phyloP scores from a whole-genome alignment of 1,140 invertebrate species.

The Eufriesea mexicana region DNA sequence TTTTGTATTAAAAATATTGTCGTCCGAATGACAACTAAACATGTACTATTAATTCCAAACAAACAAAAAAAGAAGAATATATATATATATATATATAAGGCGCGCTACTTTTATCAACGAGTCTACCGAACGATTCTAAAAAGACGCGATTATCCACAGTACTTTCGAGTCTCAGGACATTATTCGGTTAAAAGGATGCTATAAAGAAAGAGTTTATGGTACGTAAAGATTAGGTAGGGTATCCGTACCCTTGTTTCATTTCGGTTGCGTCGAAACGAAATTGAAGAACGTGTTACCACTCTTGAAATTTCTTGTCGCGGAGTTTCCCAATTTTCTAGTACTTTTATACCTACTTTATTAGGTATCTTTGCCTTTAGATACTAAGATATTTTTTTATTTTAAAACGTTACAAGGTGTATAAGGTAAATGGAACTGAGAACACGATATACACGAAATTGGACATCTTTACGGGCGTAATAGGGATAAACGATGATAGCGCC shows the following conservation, averaged over 20 bases:
- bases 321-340: conserved; percentile 22
- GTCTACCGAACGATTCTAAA: not conserved
- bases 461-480: conserved; percentile 24
- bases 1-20: too few relatives aligned
- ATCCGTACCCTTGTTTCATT: not conserved
- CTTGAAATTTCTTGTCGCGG: not conserved
- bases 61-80: too few relatives aligned
- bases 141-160: not conserved
- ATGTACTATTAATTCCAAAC: too few relatives aligned
- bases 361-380: conserved; percentile 11
- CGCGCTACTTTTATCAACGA: not conserved
- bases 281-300: conserved; percentile 39
- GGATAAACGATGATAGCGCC: conserved; percentile 32
- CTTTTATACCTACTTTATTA: not conserved
- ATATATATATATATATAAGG: too few relatives aligned
- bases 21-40: too few relatives aligned
- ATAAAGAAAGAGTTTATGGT: too few relatives aligned
- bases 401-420: not conserved
- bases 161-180: conserved; percentile 12
- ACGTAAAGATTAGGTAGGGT: too few relatives aligned
- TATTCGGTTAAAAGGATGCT: not conserved
- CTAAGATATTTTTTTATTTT: conserved; percentile 8
- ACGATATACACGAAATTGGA: conserved; percentile 12
- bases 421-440: conserved; percentile 9
- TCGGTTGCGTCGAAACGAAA: not conserved